Evolutionary conservation across 1,140 invertebrate genomes (phyloP).

Genomic region (Drosophila nigrodunni): DNA sequence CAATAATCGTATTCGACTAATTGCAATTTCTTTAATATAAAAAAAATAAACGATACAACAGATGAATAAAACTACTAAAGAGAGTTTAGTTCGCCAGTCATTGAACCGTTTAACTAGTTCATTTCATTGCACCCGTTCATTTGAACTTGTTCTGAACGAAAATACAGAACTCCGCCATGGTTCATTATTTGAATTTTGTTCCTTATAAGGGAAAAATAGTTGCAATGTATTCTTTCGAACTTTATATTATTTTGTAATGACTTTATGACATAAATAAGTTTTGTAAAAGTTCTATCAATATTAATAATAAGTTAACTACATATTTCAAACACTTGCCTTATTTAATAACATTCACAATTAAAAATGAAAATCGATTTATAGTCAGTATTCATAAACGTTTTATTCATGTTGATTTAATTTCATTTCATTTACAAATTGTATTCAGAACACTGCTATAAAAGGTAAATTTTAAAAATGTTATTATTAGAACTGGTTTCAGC

Average conservation of each 20-base stretch:
- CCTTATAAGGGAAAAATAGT: no score
- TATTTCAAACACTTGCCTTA: no score
- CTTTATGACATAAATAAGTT: no score
- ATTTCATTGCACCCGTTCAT: neutral
- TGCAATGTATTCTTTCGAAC: no score
- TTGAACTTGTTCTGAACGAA: constrained; percentile 4
- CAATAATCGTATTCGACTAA: constrained; percentile 5
- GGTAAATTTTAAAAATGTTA: constrained; percentile 33
- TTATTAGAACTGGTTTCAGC: constrained; percentile 64
- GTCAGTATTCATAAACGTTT: constrained; percentile 15
- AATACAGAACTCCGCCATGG: neutral
- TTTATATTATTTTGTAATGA: no score
- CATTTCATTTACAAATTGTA: constrained; percentile 24
- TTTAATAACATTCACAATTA: neutral
- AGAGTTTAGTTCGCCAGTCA: neutral
- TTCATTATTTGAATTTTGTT: neutral
- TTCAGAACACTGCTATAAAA: constrained; percentile 29
- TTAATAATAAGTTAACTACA: no score
- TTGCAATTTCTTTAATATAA: neutral
- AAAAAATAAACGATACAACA: constrained; percentile 3
- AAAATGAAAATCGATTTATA: constrained; percentile 9
- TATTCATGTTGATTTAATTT: constrained; percentile 12
- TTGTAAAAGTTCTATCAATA: no score
- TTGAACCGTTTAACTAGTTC: neutral
- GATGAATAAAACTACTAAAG: neutral